Evolutionary conservation across 2,888 invertebrate species (phyloP), one percentile per base, ranked within the genome.

Genomic region (Caenorhabditis drosophilae): DNA sequence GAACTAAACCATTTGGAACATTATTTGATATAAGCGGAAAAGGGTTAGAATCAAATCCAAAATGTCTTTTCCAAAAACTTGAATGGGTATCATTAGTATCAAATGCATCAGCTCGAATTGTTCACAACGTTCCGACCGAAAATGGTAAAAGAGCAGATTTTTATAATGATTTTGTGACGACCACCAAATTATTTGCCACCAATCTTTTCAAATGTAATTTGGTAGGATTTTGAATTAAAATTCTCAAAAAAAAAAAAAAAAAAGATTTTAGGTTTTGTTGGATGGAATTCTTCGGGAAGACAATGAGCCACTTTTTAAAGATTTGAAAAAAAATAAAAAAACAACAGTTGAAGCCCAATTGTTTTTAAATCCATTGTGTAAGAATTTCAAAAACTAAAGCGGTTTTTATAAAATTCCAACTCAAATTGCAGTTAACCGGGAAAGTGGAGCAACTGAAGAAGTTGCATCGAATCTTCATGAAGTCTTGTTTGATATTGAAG

Each of bases 71-170:
- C 50, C 60, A 62, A 31, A 59, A 61, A 53, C 54, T 73, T 16
- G 73, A 73, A 56, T 73, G 73, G 73, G 62, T 73, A 25, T 73
- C 73, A 2, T 25, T 73, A n/a, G 69, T 73, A 2, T 58, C 73
- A 6, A 73, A 73, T 27, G 67, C 73, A 18, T 73, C 73, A 12
- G 67, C 69, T 2, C 45, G 67, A 22, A 54, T 73, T 7, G 57
- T 60, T 3, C 51, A 63, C 18, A 70, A 73, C 25, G 69, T 73
- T 6, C 64, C 69, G 15, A 20, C 45, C 7, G 45, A 56, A 2
- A 16, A 41, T 1, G 59, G 51, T 9, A 52, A 54, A 18, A 53
- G 58, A 7, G 23, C 58, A n/a, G 73, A 75, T 22, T 75, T 75
- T 47, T 73, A 75, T 26, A 57, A 62, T 12, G 73, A 75, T 46